Conservation (phyloP, 2,113 vertebrate species). For the Crotalus helleri region DNA sequence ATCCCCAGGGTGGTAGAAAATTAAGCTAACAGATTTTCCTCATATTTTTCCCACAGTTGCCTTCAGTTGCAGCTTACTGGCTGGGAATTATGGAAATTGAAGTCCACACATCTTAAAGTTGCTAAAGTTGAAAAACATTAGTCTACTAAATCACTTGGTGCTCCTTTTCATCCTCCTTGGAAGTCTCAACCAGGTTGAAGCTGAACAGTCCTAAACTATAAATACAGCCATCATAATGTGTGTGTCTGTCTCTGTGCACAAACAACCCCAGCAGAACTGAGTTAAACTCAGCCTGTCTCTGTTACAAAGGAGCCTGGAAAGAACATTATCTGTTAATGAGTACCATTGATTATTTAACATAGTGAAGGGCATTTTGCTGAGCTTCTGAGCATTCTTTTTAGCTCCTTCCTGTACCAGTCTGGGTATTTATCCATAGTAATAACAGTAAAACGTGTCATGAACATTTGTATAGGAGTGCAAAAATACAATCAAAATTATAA, state of each 20-base stretch:
- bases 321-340: not conserved
- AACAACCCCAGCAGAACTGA: not conserved
- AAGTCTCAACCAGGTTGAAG: not conserved
- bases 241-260: not conserved
- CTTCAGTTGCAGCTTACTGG: not conserved
- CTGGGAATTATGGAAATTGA: not conserved
- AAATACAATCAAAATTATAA: not conserved
- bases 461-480: not conserved
- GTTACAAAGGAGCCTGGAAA: not conserved
- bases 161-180: not conserved
- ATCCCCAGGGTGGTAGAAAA: not conserved
- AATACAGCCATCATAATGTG: not conserved
- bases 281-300: not conserved
- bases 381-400: not conserved
- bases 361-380: not conserved
- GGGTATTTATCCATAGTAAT: not conserved
- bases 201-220: not conserved
- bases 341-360: not conserved
- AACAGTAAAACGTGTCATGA: not conserved
- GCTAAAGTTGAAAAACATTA: not conserved
- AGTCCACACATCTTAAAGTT: not conserved
- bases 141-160: not conserved
- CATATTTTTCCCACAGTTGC: not conserved
- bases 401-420: not conserved
- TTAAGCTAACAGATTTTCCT: not conserved